Conservation (phyloP, 1,140 invertebrate genomes). For the Drosophila carrolli region DNA sequence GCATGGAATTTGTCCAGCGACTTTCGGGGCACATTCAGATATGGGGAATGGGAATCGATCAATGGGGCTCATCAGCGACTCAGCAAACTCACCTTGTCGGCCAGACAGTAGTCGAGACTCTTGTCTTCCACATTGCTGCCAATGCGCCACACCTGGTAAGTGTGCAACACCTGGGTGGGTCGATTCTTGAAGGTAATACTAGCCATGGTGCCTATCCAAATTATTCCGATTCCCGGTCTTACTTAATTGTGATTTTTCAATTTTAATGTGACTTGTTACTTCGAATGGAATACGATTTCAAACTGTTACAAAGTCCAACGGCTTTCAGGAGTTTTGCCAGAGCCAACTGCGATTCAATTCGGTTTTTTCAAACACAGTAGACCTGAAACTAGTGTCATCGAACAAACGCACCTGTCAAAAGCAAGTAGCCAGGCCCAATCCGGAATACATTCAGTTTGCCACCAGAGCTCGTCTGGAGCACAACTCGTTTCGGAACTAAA, state of each 20-base stretch:
- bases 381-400: background rate
- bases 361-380: background rate
- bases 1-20: slow-evolving; percentile 35
- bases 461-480: slow-evolving; percentile 26
- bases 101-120: slow-evolving; percentile 16
- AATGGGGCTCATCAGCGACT: too few species aligned
- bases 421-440: background rate
- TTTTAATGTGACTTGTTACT: background rate
- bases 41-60: too few species aligned
- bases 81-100: slow-evolving; percentile 31
- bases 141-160: slow-evolving; percentile 47
- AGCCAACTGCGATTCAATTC: background rate
- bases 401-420: background rate
- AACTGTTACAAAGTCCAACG: background rate
- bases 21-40: background rate
- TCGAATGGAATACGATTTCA: background rate
- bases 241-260: too few species aligned
- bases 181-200: slow-evolving; percentile 40
- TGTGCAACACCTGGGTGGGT: slow-evolving; percentile 36
- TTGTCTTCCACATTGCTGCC: slow-evolving; percentile 38
- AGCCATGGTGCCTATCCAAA: background rate
- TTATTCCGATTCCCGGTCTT: too few species aligned
- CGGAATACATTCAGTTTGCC: slow-evolving; percentile 14
- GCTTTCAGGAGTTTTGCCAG: background rate
- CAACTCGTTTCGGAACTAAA: background rate